Evolutionary conservation across 1,140 invertebrate genomes (phyloP).

Genomic region (Ceratina japonica): DNA sequence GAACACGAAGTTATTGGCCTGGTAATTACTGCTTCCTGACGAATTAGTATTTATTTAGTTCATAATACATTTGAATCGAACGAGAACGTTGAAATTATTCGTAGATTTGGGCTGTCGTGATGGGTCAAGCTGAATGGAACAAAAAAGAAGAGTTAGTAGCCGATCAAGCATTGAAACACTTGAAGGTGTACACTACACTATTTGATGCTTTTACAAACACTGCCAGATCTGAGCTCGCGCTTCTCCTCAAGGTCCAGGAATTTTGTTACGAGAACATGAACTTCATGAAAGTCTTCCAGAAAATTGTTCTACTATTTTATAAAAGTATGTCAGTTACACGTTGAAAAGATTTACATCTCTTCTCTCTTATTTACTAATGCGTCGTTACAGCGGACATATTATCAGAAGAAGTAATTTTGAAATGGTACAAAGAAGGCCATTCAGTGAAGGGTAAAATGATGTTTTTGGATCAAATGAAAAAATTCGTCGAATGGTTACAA

Average conservation of each 20-base stretch:
- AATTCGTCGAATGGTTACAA: conserved; percentile 97
- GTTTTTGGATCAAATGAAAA: conserved; percentile 98
- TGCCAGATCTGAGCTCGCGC: conserved; percentile 90
- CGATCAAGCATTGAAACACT: conserved; percentile 95
- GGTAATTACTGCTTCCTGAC: conserved; percentile 72
- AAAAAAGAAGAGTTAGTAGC: conserved; percentile 98
- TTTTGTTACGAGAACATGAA: conserved; percentile 99
- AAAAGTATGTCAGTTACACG: conserved; percentile 86
- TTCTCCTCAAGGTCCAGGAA: conserved; percentile 95
- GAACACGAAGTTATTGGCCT: conserved; percentile 94
- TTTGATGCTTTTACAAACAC: conserved; percentile 92
- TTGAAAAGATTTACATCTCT: neutral
- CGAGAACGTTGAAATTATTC: conserved; percentile 33
- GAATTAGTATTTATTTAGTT: neutral
- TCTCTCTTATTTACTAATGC: conserved; percentile 35
- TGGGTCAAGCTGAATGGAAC: conserved; percentile 97
- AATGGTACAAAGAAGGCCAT: conserved; percentile 96
- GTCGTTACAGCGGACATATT: conserved; percentile 87
- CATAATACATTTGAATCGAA: neutral
- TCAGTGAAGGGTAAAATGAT: conserved; percentile 96
- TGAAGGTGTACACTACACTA: conserved; percentile 91
- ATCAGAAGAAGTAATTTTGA: conserved; percentile 94
- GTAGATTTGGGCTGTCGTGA: conserved; percentile 95
- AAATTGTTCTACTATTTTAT: conserved; percentile 97
- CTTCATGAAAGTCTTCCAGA: conserved; percentile 99